Evolutionary conservation across 2,113 vertebrate species (phyloP).

Genomic region (Pithys albifrons): DNA sequence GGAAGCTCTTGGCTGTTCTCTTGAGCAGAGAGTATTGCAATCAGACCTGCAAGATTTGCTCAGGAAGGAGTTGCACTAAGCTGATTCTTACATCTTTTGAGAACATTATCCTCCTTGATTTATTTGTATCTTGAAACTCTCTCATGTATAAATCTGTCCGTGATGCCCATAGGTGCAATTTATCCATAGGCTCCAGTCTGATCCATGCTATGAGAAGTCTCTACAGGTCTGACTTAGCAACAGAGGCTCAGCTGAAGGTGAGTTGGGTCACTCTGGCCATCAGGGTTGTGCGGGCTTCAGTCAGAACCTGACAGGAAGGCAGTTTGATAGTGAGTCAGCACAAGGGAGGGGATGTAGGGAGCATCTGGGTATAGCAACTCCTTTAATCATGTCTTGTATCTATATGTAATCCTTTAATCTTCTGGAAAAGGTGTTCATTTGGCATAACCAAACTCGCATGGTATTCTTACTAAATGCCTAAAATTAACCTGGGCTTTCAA

Average conservation of each 20-base stretch:
- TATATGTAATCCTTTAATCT: not conserved
- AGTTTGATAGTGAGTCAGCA: not conserved
- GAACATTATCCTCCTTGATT: not conserved
- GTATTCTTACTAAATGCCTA: not conserved
- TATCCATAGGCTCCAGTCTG: not conserved
- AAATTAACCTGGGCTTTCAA: not conserved
- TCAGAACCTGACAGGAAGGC: not conserved
- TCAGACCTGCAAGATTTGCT: not conserved
- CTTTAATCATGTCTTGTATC: not conserved
- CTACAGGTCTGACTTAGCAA: not conserved
- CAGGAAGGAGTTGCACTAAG: not conserved
- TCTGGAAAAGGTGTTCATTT: not conserved
- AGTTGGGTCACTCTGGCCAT: not conserved
- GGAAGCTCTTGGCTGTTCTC: not conserved
- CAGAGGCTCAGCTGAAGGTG: not conserved
- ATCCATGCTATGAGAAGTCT: not conserved
- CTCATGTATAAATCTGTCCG: not conserved
- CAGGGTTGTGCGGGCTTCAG: not conserved
- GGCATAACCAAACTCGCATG: not conserved
- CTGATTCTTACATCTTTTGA: not conserved
- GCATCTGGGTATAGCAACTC: not conserved
- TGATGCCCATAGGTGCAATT: not conserved
- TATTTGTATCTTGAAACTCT: not conserved
- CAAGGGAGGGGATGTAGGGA: not conserved
- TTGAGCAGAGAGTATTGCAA: not conserved